Conservation (phyloP, 2,797 vertebrate species). For the Cichlasoma orientale region DNA sequence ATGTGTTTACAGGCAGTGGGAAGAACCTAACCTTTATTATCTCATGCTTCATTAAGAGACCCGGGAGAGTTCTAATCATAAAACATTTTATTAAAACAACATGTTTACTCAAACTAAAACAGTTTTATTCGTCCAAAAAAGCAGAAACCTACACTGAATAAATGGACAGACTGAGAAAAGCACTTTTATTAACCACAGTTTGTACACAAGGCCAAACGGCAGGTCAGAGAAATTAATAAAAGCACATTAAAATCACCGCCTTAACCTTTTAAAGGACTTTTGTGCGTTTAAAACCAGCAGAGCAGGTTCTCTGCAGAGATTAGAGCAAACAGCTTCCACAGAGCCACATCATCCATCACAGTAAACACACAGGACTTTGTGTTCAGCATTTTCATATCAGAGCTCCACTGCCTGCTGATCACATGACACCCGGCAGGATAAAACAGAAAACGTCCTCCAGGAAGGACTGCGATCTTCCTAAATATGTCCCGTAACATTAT, state of each 20-base stretch:
- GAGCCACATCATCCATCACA: slow-evolving; percentile 16
- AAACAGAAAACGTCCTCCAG: neutral
- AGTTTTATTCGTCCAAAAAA: neutral
- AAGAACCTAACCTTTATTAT: no score
- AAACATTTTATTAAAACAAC: no score
- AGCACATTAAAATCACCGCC: neutral
- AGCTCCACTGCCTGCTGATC: neutral
- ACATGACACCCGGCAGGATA: neutral
- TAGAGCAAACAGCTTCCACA: neutral
- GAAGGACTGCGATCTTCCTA: neutral
- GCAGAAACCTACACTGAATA: neutral
- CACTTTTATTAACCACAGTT: neutral
- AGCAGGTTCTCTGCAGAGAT: slow-evolving; percentile 13
- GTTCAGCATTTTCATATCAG: slow-evolving; percentile 17
- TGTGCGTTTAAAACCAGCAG: neutral
- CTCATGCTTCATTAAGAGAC: no score
- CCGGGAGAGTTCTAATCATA: no score
- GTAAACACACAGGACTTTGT: slow-evolving; percentile 10
- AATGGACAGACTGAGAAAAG: neutral
- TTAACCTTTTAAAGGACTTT: neutral
- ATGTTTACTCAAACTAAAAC: no score
- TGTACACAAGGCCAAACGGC: neutral
- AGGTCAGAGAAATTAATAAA: neutral
- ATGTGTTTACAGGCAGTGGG: no score
- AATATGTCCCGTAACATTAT: neutral